Base-by-base conservation (phyloP, 2,888 invertebrate genomes). In the Mayetiola destructor region DNA sequence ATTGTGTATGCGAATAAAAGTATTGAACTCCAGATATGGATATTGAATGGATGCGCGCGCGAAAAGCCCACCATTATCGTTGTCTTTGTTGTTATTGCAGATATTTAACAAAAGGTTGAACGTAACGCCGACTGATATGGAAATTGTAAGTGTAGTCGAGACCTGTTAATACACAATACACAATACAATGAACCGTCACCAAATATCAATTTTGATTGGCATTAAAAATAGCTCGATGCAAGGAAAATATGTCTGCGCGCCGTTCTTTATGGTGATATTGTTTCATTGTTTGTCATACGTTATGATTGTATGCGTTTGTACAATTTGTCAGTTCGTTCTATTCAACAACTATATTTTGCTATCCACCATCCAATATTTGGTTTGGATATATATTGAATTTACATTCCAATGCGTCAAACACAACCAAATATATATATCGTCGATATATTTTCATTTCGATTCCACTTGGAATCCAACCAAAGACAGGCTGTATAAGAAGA, bases 41-140 rank as follows among this genome's bases (percentile, higher is more conserved):
- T n/a, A n/a, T n/a, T n/a, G n/a, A n/a, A n/a, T n/a, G n/a, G n/a
- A n/a, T n/a, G n/a, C n/a, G 8, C 9, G 27, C 23, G 48, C 23
- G 48, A 48, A n/a, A 27, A 8, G 14, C 48, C 32, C 32, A 12
- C 16, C 48, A 48, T 48, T 48, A 27, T 48, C 48, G 27, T 48
- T 48, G 48, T 48, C 48, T 48, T 48, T 48, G 48, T 48, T 48
- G 48, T 48, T 48, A 48, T 48, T 48, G 48, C 48, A 48, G 27
- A 40, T 27, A n/a, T 27, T 48, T 27, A 48, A 48, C 48, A 48
- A 48, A 48, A 48, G 48, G 48, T 48, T 48, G 48, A 48, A n/a
- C 48, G 27, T 27, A 14, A 4, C 14, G 14, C 48, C 48, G 48
- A 48, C 48, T 48, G 48, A 48, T 48, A 27, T 16, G 16, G n/a